phyloP scores from a whole-genome alignment of 2,113 vertebrate genomes.

The Pelusios castaneus region DNA sequence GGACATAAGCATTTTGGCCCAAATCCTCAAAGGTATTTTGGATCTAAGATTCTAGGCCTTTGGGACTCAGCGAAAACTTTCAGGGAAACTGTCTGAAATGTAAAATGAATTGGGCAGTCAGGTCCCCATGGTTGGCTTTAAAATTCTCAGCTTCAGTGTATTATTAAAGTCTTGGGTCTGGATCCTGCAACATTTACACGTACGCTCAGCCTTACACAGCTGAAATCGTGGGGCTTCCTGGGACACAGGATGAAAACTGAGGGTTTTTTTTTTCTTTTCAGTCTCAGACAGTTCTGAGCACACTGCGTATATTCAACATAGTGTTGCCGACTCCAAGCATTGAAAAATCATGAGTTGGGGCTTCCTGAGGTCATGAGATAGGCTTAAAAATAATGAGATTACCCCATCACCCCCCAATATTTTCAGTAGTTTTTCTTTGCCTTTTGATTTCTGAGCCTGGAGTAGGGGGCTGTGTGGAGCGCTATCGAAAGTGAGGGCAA shows the following conservation, averaged over 20 bases:
- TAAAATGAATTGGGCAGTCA: neutral
- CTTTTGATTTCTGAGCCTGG: neutral
- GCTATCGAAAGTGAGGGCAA: neutral
- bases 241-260: neutral
- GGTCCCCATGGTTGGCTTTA: neutral
- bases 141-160: neutral
- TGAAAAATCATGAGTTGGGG: neutral
- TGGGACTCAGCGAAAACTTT: neutral
- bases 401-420: neutral
- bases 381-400: neutral
- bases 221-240: neutral
- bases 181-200: neutral
- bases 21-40: neutral
- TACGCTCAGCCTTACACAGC: neutral
- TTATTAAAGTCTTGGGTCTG: neutral
- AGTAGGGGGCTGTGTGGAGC: too few relatives aligned
- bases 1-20: accelerated
- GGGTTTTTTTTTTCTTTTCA: neutral
- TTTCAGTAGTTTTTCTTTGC: neutral
- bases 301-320: accelerated
- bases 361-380: neutral
- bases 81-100: neutral
- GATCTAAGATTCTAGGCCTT: neutral
- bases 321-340: neutral
- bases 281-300: neutral